Evolutionary conservation across 2,888 invertebrate genomes (phyloP), one percentile per base, ranked within the genome.

Genomic region (Proisotoma minuta): DNA sequence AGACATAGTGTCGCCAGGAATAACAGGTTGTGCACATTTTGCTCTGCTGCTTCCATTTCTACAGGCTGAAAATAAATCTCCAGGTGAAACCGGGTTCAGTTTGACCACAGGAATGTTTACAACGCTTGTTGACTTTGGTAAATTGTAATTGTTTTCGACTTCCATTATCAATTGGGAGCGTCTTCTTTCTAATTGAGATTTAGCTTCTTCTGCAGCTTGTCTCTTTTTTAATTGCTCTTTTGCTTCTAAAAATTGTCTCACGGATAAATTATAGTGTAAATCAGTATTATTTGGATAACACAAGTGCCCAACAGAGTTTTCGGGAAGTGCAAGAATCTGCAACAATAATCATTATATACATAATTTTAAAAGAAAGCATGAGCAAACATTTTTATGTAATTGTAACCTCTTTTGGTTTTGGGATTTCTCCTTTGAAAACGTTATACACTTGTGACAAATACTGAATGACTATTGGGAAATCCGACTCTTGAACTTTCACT

Each of bases 391-490:
- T n/a, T n/a, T n/a, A n/a, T n/a, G n/a, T n/a, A n/a, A n/a, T n/a
- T n/a, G n/a, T 43, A 20, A 43, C 5, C 18, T 43, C 43, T n/a
- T 5, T n/a, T 12, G 43, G 18, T n/a, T 43, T 48, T 1, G 68
- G 70, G 39, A 69, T 66, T 58, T 70, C 65, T 18, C 65, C 60
- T 56, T 60, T 68, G 28, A 72, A 70, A 18, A 63, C 65, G 10
- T 64, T 57, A 58, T 68, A 70, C 12, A 72, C 56, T 40, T 72
- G 66, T 29, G 63, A 63, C 39, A 70, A 47, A 57, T 67, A 72
- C 26, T 65, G 57, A 23, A 64, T 63, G 15, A 70, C 40, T 10
- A 51, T 51, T 15, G 56, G 43, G 8, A 29, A 39, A 20, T 66
- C 60, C 20, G 26, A 47, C 2, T 60, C 63, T 2, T 61, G 61